Conservation (phyloP, 2,113 vertebrate species). For the Oxyura jamaicensis region DNA sequence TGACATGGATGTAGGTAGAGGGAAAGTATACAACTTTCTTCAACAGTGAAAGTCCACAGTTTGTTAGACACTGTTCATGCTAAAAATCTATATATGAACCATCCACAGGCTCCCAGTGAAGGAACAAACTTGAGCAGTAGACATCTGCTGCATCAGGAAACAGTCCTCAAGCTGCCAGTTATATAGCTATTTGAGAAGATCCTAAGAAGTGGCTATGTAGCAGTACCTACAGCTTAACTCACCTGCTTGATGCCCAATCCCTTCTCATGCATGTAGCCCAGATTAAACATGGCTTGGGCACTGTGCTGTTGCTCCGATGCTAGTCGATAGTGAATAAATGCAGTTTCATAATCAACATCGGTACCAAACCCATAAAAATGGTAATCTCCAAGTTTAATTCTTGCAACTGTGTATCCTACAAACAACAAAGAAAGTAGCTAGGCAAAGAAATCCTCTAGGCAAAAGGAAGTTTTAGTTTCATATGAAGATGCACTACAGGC, state of each 20-base stretch:
- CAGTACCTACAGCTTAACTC: neutral
- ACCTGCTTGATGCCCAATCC: conserved; percentile 98
- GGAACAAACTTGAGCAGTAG: neutral
- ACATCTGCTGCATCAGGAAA: neutral
- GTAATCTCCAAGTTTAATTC: conserved; percentile 98
- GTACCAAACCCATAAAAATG: conserved; percentile 98
- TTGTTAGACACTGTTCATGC: accelerated
- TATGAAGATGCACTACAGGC: neutral
- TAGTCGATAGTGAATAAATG: conserved; percentile 95
- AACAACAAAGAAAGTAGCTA: neutral
- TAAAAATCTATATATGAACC: neutral
- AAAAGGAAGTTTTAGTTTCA: neutral
- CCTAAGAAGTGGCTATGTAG: neutral
- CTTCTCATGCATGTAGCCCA: conserved; percentile 99
- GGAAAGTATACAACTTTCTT: neutral
- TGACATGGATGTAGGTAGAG: accelerated
- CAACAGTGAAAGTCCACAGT: neutral
- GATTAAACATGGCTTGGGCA: conserved; percentile 97
- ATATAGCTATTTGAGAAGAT: neutral
- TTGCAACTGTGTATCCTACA: conserved; percentile 94
- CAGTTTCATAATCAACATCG: conserved; percentile 95
- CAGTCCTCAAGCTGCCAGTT: neutral
- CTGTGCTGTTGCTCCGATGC: conserved; percentile 98
- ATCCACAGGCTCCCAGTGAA: neutral
- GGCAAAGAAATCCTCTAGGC: neutral